Percentiles rank a stretch among this genome's conserved stretches.
These are phyloP conservation scores for Thunnus thynnus DNA, from an alignment of 2,113 vertebrate species.

Conservation along the genomic window DNA sequence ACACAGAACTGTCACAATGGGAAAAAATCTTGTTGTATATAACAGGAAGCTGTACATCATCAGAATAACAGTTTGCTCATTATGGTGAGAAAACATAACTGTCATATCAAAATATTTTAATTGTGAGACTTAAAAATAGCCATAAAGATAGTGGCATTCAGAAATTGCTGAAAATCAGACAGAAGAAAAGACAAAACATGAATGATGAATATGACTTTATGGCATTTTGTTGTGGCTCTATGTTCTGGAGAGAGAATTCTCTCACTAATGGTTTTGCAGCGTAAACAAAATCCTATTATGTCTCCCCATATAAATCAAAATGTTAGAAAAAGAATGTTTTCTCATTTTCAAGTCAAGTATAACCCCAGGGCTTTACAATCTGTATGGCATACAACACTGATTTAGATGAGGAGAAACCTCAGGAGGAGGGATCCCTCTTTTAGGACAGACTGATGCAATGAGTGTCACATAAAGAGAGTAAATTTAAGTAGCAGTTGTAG, in stretches of 20 bases:
- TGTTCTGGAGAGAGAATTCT: background rate
- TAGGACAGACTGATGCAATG: background rate
- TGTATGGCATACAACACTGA: background rate
- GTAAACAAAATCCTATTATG: background rate
- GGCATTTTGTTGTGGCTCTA: background rate
- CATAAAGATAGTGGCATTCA: background rate
- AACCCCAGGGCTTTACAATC: background rate
- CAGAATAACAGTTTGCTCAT: background rate
- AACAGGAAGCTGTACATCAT: too few relatives aligned
- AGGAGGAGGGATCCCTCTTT: background rate
- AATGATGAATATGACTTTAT: too few relatives aligned
- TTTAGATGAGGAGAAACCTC: background rate
- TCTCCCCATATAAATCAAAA: background rate
- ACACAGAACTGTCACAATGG: constrained; percentile 7
- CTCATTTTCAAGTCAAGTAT: background rate
- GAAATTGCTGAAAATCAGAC: background rate
- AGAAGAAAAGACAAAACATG: too few relatives aligned
- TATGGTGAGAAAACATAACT: background rate
- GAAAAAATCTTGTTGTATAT: background rate
- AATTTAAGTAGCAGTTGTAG: background rate
- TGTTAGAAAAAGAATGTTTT: background rate
- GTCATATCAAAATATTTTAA: background rate
- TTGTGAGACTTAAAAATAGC: background rate
- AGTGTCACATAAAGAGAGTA: background rate
- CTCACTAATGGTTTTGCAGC: background rate